Base-by-base conservation (phyloP, 1,140 invertebrate species). In the Drosophila santomea region DNA sequence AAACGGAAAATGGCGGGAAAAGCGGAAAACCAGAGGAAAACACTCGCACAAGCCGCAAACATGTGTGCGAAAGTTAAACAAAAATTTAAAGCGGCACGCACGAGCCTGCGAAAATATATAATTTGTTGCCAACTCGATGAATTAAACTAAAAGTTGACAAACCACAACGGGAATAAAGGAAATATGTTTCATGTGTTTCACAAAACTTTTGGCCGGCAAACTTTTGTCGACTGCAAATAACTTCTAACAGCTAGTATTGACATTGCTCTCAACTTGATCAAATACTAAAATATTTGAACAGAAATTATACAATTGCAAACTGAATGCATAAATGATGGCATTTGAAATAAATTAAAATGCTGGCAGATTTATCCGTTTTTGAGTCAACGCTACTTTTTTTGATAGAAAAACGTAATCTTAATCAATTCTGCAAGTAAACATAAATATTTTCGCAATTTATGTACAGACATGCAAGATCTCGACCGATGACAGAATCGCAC, bases 51-150 rank as follows among this genome's bases (percentile, higher is more conserved):
- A 57, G 28, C 67, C 67, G 20, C 52, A 72, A 58, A 71, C 51
- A 71, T 58, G 44, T 57, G 67, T 71, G 51, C n/a, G 7, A 32
- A 56, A 71, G 50, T 56, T 45, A 41, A 35, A 55, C 36, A 68
- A 12, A 39, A 56, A 50, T 72, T 72, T 72, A 72, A 50, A 59
- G 43, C 47, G 25, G 11, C 44, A 25, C 43, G 45, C 14, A 20
- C 7, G n/a, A 48, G 23, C 23, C 10, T 48, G 12, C 8, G 15
- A 10, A 32, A 56, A 48, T 48, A 48, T 48, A 20, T 11, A 25
- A 39, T 66, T 66, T 60, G 45, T 17, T 28, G 15, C 20, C 20
- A 50, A 50, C 35, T 60, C 17, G 17, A 12, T 8, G 32, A 43
- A 36, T 59, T 51, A 20, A 43, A 23, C 25, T 35, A 36, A 55